A percentile compares a stretch with the other conserved stretches of the same genome.
Evolutionary conservation across 2,888 invertebrate species (phyloP).

Genomic region (Dryocosmus kuriphilus): DNA sequence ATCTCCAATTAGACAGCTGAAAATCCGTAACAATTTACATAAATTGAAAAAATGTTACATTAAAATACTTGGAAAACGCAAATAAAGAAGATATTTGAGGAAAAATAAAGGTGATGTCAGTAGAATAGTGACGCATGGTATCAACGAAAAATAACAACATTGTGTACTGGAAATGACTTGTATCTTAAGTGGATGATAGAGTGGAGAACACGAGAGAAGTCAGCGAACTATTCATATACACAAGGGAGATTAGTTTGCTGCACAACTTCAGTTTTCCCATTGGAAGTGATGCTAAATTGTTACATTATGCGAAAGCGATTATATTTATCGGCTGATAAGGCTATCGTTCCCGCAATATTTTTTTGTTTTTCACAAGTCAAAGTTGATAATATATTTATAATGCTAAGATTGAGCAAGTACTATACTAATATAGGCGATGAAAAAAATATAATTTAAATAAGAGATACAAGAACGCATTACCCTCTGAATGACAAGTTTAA

Average conservation of each 20-base stretch:
- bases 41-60: neutral
- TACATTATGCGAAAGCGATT: slow-evolving; percentile 21
- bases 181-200: neutral
- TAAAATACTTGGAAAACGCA: neutral
- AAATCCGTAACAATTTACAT: neutral
- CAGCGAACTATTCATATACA: slow-evolving; percentile 33
- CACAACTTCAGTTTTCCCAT: slow-evolving; percentile 14
- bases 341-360: slow-evolving; percentile 4
- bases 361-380: slow-evolving; percentile 1
- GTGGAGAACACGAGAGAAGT: slow-evolving; percentile 14
- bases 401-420: slow-evolving; percentile 24
- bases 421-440: neutral
- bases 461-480: slow-evolving; percentile 24
- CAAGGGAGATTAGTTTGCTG: slow-evolving; percentile 15
- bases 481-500: neutral
- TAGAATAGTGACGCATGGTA: neutral
- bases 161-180: neutral
- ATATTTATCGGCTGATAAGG: neutral
- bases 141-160: slow-evolving; percentile 1
- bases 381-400: slow-evolving; percentile 20
- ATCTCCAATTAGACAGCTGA: too few species aligned
- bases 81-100: neutral
- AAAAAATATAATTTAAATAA: slow-evolving; percentile 15
- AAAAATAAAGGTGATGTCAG: neutral
- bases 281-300: slow-evolving; percentile 30